Evolutionary conservation across 2,113 vertebrate species (phyloP).

Genomic region (Parus major): DNA sequence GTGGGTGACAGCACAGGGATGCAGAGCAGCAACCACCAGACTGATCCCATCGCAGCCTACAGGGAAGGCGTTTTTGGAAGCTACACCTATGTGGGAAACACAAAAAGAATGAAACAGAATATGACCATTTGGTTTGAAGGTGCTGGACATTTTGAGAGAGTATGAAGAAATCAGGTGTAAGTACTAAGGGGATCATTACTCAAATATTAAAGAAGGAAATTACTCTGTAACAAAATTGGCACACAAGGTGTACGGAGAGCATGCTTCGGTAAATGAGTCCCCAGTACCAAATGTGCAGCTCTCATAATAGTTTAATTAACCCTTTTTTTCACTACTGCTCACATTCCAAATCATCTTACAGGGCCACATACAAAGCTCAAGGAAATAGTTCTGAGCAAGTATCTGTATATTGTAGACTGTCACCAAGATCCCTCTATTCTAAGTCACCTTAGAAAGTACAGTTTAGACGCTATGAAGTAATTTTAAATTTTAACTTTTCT

Average conservation of each 20-base stretch:
- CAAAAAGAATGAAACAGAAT: neutral
- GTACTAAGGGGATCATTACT: neutral
- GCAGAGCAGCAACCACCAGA: conserved; percentile 1
- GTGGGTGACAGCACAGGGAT: neutral
- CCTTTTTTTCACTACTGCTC: neutral
- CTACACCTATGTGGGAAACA: neutral
- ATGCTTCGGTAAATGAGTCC: neutral
- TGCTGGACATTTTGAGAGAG: neutral
- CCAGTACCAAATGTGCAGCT: neutral
- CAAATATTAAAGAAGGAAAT: neutral
- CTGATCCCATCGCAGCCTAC: neutral
- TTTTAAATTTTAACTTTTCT: neutral
- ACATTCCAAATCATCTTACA: neutral
- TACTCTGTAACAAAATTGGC: neutral
- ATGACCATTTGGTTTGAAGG: neutral
- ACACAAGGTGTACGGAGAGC: neutral
- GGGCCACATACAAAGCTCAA: neutral
- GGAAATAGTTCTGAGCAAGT: neutral
- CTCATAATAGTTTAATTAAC: neutral
- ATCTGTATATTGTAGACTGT: neutral
- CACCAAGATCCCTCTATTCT: neutral
- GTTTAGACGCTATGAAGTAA: neutral
- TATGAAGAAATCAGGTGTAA: neutral
- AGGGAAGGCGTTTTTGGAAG: neutral
- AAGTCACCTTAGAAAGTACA: neutral